phyloP scores from a whole-genome alignment of 2,797 vertebrate species.

The Coluber constrictor region DNA sequence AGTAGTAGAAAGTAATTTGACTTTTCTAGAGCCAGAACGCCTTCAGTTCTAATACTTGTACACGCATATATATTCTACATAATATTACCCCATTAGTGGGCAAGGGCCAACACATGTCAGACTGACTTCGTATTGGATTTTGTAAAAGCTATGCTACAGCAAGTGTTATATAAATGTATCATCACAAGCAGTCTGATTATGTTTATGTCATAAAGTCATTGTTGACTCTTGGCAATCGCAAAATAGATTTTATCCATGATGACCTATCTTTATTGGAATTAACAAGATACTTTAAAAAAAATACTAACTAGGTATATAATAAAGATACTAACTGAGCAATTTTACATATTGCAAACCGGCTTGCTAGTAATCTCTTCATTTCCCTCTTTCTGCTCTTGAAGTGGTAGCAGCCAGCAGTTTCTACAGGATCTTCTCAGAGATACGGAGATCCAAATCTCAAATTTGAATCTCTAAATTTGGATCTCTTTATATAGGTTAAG shows the following conservation, averaged over 20 bases:
- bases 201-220: constrained; percentile 13
- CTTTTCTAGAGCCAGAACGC: neutral
- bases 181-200: constrained; percentile 14
- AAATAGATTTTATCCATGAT: neutral
- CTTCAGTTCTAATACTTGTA: neutral
- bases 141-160: neutral
- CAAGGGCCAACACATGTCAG: constrained; percentile 12
- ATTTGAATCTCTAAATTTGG: neutral
- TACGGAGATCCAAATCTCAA: neutral
- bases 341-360: neutral
- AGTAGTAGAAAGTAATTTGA: constrained; percentile 1
- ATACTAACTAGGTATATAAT: neutral
- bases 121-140: neutral
- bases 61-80: neutral
- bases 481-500: neutral
- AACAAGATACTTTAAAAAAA: neutral
- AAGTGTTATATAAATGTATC: neutral
- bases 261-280: neutral
- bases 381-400: neutral
- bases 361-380: neutral
- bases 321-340: neutral
- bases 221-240: neutral
- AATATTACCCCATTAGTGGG: neutral
- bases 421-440: neutral
- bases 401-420: neutral